Base-by-base conservation (phyloP, 2,888 invertebrate genomes). In the Drosophila formosana region DNA sequence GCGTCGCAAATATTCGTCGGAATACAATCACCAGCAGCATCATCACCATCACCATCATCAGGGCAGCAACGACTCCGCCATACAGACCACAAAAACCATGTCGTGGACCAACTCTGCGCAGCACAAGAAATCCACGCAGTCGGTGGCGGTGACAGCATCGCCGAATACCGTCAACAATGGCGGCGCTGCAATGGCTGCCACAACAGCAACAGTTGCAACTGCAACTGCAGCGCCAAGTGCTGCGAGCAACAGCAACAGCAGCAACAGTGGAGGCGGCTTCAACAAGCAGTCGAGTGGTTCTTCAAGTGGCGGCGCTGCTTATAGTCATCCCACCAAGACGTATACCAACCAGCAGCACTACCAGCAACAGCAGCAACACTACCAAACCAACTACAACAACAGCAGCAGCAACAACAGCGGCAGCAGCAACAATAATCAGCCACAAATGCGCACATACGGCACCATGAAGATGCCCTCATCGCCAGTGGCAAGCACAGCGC, bases 81-180 rank as follows among this genome's bases (percentile, higher is more conserved):
- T 76, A 43, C 90, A 82, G 72, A 89, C 83, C 45, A 86, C 90
- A 49, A 92, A 91, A 51, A 82, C 91, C 89, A 64, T 94, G 94
- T 86, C 93, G 92, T 67, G 90, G 93, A 75, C 93, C 90, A 92
- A 76, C 92, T 92, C 92, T 0, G 79, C 90, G 91, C 94, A 63
- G 92, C 93, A 85, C 91, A 94, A 66, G 91, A 92, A 92, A 69
- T 90, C 90, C 39, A 92, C 93, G 90, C 66, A 92, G 47, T 90
- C 92, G 26, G 91, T 92, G 75, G 91, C 89, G 2, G 93, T 92
- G 2, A 92, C 92, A 26, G 92, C 92, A 30, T 90, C 91, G 2
- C 92, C 92, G 3, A 89, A 93, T 26, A 85, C 65, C 75, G 92
- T 92, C 8, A 81, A 80, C 26, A 94, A 93, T 72, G 93, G 53